Percentiles rank a stretch among this genome's conserved stretches.
Conservation (phyloP, 2,797 vertebrate species). For the Pelodytes ibericus region DNA sequence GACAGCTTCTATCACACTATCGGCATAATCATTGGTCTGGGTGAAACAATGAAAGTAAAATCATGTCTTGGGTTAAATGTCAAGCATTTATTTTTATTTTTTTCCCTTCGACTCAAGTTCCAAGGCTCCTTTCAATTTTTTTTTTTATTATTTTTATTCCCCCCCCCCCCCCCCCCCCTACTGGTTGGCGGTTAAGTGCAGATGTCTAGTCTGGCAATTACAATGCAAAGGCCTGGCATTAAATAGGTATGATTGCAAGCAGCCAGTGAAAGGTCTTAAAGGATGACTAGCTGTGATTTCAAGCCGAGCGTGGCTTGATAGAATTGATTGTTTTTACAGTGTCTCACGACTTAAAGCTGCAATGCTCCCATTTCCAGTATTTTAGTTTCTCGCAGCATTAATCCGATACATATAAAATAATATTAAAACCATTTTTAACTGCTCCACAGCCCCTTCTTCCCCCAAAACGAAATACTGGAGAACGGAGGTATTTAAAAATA, state of each 20-base stretch:
- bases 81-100: not conserved
- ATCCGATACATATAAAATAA: not conserved
- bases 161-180: too few species aligned
- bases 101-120: too few species aligned
- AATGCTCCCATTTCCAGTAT: slow-evolving; percentile 10
- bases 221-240: slow-evolving; percentile 47
- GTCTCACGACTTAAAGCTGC: slow-evolving; percentile 39
- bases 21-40: slow-evolving; percentile 29
- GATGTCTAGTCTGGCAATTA: slow-evolving; percentile 55
- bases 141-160: not conserved
- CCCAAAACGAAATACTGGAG: too few species aligned
- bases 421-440: not conserved
- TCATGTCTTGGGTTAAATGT: slow-evolving; percentile 22
- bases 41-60: slow-evolving; percentile 43
- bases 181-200: slow-evolving; percentile 46
- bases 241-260: slow-evolving; percentile 52
- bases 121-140: not conserved
- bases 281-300: slow-evolving; percentile 53
- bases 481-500: not conserved
- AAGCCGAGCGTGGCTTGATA: slow-evolving; percentile 50
- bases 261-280: slow-evolving; percentile 53
- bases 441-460: too few species aligned
- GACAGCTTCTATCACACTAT: slow-evolving; percentile 47
- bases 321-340: slow-evolving; percentile 51
- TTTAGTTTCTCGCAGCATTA: not conserved